Evolutionary conservation across 2,888 invertebrate genomes (phyloP), one percentile per base, ranked within the genome.

Genomic region (Drosophila fungiperda): DNA sequence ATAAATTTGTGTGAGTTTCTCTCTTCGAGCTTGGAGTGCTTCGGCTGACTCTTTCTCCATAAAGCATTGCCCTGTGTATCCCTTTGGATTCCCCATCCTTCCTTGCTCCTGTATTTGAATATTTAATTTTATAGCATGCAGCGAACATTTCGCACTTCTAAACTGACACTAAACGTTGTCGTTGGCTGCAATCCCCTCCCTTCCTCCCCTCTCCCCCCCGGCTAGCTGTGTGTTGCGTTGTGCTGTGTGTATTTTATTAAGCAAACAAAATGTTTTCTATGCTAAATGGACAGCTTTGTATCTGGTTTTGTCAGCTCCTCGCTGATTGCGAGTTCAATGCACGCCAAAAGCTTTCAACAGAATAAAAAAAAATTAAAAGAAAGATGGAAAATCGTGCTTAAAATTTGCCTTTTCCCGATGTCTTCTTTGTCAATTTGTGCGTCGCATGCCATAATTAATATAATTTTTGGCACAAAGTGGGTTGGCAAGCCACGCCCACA

Each of bases 61-160:
- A 73, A 77, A 73, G 59, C 68, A 35, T 52, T 50, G 48, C 59
- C 26, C 48, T 60, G 48, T 48, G n/a, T 6, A 17, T 17, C 38
- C 17, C n/a, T 35, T 9, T 38, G 20, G 29, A 1, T 15, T 49
- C 40, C n/a, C 29, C 17, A 29, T 17, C 40, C 38, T 53, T 42
- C 2, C 20, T 48, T 55, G 61, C 65, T 57, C 64, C 71, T 66
- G 59, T 82, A 89, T 85, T 85, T 85, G 85, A 89, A 85, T 85
- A 89, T 89, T 89, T 89, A 85, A 89, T 85, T 85, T 84, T 87
- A 77, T 84, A 80, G 84, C 82, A 73, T 82, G 89, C 80, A 76
- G 85, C 79, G 68, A 87, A 74, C 84, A 81, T 70, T 89, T 84
- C 82, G 75, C 89, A 84, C 85, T 85, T 87, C 68, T 77, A 73